Evolutionary conservation across 2,113 vertebrate species (phyloP).

Genomic region (Stigmatopora argus): DNA sequence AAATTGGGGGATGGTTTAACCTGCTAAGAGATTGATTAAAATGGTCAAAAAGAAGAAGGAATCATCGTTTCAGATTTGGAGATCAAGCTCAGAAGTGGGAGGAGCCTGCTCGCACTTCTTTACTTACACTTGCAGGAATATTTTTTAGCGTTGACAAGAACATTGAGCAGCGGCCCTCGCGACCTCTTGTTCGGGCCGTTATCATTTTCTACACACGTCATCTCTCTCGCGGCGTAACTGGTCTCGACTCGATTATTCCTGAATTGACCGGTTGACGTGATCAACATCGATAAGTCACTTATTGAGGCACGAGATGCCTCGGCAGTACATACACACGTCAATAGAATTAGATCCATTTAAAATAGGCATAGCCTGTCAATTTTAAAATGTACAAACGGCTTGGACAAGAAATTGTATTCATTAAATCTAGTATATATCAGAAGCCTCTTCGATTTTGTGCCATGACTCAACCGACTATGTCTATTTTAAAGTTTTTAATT

Average conservation of each 20-base stretch:
- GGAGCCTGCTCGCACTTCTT: constrained; percentile 56
- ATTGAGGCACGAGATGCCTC: background rate
- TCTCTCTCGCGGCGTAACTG: constrained; percentile 14
- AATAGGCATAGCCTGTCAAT: constrained; percentile 48
- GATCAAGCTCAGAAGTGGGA: constrained; percentile 52
- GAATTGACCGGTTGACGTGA: constrained; percentile 61
- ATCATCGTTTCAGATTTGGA: constrained; percentile 56
- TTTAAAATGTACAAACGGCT: constrained; percentile 42
- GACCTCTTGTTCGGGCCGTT: constrained; percentile 35
- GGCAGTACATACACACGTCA: constrained; percentile 36
- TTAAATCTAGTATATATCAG: background rate
- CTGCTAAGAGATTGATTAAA: constrained; percentile 55
- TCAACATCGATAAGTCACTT: constrained; percentile 53
- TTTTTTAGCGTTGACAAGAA: constrained; percentile 44
- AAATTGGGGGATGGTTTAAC: constrained; percentile 62
- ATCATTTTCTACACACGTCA: constrained; percentile 22
- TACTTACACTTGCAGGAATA: constrained; percentile 49
- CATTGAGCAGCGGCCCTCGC: constrained; percentile 45
- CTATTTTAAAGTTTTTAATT: constrained; percentile 65
- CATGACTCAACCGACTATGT: constrained; percentile 46
- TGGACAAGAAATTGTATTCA: constrained; percentile 29
- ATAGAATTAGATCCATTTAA: constrained; percentile 54
- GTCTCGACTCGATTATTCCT: constrained; percentile 35
- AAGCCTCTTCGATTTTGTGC: constrained; percentile 34
- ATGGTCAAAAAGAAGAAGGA: constrained; percentile 46